Evolutionary conservation across 2,797 vertebrate species (phyloP).

Genomic region (Semaprochilodus insignis): DNA sequence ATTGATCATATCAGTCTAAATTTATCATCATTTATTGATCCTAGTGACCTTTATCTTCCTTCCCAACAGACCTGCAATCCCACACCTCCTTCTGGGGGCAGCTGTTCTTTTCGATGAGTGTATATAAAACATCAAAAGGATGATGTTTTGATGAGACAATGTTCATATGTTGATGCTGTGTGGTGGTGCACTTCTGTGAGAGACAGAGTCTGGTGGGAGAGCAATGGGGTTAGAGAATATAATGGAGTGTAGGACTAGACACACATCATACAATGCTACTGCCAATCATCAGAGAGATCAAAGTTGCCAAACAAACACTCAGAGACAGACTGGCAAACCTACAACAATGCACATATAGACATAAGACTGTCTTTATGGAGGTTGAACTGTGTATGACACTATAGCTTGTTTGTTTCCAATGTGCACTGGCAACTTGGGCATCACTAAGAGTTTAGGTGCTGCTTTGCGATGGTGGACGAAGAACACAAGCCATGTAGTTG

Average conservation of each 20-base stretch:
- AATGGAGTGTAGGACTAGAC: background rate
- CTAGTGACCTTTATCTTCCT: no score
- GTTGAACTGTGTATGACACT: background rate
- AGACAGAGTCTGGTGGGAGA: background rate
- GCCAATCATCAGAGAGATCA: background rate
- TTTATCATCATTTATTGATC: no score
- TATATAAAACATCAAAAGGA: background rate
- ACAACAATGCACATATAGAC: background rate
- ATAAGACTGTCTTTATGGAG: background rate
- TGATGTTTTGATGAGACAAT: background rate
- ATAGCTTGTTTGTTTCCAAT: background rate
- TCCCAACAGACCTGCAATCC: no score
- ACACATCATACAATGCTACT: background rate
- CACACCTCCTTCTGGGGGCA: no score
- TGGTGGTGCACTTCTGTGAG: background rate
- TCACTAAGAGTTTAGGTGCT: no score
- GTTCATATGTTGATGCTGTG: background rate
- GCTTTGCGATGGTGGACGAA: no score
- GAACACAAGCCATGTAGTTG: no score
- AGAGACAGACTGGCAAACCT: background rate
- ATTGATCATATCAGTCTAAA: no score
- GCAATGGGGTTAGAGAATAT: background rate
- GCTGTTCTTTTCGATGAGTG: no score
- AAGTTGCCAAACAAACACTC: background rate
- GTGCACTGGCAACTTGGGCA: no score